Base-by-base conservation (phyloP, 2,797 vertebrate genomes). In the Neomorphus geoffroyi region DNA sequence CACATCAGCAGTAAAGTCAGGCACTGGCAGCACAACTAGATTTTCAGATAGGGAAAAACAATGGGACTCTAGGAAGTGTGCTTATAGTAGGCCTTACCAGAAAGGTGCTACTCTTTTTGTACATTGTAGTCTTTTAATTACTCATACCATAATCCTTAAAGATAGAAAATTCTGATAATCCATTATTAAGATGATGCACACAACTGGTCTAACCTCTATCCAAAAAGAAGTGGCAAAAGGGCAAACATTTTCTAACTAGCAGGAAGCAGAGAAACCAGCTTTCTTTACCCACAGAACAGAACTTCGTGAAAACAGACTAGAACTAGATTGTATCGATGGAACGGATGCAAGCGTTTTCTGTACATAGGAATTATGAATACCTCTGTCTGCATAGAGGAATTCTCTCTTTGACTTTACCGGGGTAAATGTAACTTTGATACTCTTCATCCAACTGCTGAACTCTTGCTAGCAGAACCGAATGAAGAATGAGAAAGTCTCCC, bases 151-250 rank as follows among this genome's bases (percentile, higher is more conserved):
- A 91, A 84, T 46, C 30, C 23, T 35, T 33, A 45, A 65, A 89
- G 8, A 14, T 23, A 87, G 37, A 65, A 86, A 57, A 87, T 53
- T 24, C 41, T 72, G 16, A 16, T 41, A 85, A 73, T 39, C 54
- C 26, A 12, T 50, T 69, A 54, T 32, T n/a, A 69, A 26, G 51
- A 43, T 54, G 37, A 79, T 0, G 0, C 18, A 61, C 8, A 21
- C 22, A 82, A 81, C 15, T 18, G 18, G 30, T 50, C 46, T 69
- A 58, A 88, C 18, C n/a, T 69, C 41, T 43, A 30, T 18, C 10
- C 14, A 58, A 70, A 79, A 86, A 54, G 24, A 71, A 84, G 45
- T 0, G 6, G 43, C 39, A 50, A 62, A 92, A 65, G 9, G 17
- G 43, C 22, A 24, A 85, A 61, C 4, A 41, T 51, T 75, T 62